Conservation (phyloP, 2,113 vertebrate species). For the Charadrius vociferus region DNA sequence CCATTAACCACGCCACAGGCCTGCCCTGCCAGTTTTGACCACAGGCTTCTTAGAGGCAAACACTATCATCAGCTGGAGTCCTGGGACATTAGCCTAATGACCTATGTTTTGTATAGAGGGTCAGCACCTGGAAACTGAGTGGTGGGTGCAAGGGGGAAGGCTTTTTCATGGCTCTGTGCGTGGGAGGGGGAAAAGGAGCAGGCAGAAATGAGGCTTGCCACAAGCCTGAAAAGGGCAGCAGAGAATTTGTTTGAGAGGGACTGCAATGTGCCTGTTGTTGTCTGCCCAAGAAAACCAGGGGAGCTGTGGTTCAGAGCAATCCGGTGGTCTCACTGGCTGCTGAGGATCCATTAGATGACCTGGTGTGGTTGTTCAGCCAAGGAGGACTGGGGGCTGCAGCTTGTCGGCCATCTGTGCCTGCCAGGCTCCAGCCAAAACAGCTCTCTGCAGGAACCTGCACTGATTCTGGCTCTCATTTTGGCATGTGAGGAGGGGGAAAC, state of each 20-base stretch:
- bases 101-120: background rate
- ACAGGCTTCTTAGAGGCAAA: background rate
- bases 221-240: background rate
- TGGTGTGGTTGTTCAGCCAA: background rate
- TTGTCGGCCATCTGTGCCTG: background rate
- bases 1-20: accelerated
- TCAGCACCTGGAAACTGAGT: background rate
- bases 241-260: background rate
- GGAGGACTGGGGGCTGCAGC: background rate
- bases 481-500: background rate
- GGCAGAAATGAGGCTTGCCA: background rate
- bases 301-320: background rate
- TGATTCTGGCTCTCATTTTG: conserved; percentile 39
- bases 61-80: background rate
- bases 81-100: background rate
- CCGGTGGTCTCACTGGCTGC: background rate
- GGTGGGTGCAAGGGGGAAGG: background rate
- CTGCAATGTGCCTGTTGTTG: background rate
- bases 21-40: background rate
- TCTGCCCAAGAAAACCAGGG: background rate
- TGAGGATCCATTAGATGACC: background rate
- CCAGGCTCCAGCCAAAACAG: conserved; percentile 6
- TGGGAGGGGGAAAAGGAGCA: background rate
- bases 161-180: background rate
- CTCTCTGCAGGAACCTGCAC: background rate